Conservation (phyloP, 2,113 vertebrate species). For the Eurystomus gularis region DNA sequence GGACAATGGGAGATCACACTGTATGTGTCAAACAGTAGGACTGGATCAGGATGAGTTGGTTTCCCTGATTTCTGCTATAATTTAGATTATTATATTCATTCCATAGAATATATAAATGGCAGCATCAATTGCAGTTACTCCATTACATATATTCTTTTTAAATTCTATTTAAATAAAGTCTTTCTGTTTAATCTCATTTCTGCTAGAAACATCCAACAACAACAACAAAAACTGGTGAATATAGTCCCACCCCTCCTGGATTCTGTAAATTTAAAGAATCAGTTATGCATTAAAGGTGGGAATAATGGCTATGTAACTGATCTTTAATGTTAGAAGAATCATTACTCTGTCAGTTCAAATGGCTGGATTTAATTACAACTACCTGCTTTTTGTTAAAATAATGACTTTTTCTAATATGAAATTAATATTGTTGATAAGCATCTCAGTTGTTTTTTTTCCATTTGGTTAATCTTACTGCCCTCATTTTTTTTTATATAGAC, state of each 20-base stretch:
- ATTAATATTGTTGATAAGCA: background rate
- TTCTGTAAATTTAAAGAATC: background rate
- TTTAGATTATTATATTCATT: background rate
- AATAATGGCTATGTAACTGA: background rate
- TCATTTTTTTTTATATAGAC: constrained; percentile 30
- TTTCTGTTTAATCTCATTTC: background rate
- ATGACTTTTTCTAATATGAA: background rate
- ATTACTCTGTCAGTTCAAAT: background rate
- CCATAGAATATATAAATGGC: background rate
- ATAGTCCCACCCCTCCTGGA: background rate
- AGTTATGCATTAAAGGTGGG: background rate
- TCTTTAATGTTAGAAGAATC: background rate
- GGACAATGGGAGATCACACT: background rate
- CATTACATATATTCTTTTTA: background rate
- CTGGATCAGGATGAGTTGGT: background rate
- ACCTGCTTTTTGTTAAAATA: background rate
- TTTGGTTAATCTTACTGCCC: constrained; percentile 50
- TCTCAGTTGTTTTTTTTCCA: background rate
- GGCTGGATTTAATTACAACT: background rate
- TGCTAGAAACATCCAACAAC: background rate
- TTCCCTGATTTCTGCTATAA: background rate
- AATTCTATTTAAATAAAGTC: background rate
- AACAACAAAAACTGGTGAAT: background rate
- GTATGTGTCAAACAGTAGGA: background rate
- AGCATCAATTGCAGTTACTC: background rate